phyloP scores from a whole-genome alignment of 2,113 vertebrate genomes.

The Rhodinocichla rosea region DNA sequence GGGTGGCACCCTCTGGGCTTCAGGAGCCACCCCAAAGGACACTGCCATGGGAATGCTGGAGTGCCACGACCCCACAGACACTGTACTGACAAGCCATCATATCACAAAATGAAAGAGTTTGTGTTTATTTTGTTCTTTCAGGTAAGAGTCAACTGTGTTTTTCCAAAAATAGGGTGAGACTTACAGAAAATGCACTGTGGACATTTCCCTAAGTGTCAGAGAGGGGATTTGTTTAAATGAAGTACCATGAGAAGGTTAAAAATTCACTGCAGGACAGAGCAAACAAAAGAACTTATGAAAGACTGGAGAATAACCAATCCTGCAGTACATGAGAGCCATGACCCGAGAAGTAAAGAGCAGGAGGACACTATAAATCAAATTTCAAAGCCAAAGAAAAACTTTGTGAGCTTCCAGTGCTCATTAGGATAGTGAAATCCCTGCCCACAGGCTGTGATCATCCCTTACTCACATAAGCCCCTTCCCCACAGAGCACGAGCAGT shows the following conservation, averaged over 20 bases:
- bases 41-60: not conserved
- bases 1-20: not conserved
- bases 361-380: not conserved
- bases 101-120: not conserved
- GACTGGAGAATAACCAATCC: not conserved
- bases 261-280: not conserved
- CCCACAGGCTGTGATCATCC: not conserved
- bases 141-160: not conserved
- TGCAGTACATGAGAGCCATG: not conserved
- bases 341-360: not conserved
- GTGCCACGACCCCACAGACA: not conserved
- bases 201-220: not conserved
- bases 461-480: not conserved
- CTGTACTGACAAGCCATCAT: fast-evolving
- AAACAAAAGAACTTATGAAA: not conserved
- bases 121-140: not conserved
- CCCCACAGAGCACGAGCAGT: not conserved
- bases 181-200: not conserved
- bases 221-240: not conserved
- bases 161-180: not conserved
- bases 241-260: not conserved
- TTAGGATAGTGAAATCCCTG: not conserved
- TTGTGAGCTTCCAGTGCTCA: not conserved
- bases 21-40: not conserved
- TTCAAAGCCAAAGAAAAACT: not conserved